These are phyloP conservation scores for Drosophila tripunctata DNA, from an alignment of 2,888 invertebrate genomes.

Conservation along the genomic window DNA sequence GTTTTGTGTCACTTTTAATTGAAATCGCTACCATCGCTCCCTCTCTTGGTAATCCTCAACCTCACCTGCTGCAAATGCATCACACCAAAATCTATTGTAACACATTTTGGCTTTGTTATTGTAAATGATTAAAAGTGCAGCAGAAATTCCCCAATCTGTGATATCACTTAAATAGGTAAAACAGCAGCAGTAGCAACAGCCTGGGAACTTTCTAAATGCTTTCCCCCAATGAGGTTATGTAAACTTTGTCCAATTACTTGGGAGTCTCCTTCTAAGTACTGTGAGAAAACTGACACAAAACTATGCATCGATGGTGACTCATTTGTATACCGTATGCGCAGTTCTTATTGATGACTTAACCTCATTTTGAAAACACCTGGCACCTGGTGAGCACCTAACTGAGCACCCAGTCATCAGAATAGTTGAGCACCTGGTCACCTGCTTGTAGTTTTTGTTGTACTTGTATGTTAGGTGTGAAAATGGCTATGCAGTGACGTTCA, in stretches of 20 bases:
- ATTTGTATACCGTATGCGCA: conserved; percentile 55
- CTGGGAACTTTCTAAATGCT: conserved; percentile 75
- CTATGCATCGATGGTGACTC: conserved; percentile 67
- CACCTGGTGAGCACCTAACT: conserved; percentile 35
- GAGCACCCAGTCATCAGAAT: conserved; percentile 18
- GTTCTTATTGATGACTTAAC: conserved; percentile 76
- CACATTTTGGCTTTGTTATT: conserved; percentile 62
- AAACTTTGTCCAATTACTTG: conserved; percentile 64
- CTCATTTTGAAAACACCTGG: conserved; percentile 65
- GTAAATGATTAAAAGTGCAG: conserved; percentile 70
- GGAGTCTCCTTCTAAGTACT: conserved; percentile 60
- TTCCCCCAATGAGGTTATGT: conserved; percentile 62
- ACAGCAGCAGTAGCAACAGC: conserved; percentile 24
- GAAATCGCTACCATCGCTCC: conserved; percentile 58
- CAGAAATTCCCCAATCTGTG: conserved; percentile 29
- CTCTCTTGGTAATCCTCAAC: background rate
- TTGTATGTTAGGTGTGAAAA: conserved; percentile 63
- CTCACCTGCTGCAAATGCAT: conserved; percentile 73
- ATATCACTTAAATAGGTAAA: conserved; percentile 28
- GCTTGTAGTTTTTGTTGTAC: conserved; percentile 26
- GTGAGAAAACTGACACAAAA: conserved; percentile 64
- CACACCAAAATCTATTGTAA: conserved; percentile 64
- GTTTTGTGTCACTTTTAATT: conserved; percentile 75
- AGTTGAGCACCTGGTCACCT: conserved; percentile 39
- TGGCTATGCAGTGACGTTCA: conserved; percentile 33